phyloP scores from a whole-genome alignment of 2,113 vertebrate species.

The Pelvicachromis taeniatus region DNA sequence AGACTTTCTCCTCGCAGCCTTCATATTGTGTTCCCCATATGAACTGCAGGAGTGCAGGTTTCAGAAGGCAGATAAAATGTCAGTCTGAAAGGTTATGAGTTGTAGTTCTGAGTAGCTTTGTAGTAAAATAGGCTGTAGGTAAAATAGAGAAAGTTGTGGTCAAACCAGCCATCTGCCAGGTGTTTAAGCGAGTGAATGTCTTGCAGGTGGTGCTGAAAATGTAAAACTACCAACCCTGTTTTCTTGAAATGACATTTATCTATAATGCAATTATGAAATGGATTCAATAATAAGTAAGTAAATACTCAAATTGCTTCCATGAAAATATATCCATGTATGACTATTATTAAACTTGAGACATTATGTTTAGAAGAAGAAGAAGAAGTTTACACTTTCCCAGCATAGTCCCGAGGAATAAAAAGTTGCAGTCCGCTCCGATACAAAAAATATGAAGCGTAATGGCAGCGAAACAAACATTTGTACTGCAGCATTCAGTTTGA shows the following conservation, averaged over 20 bases:
- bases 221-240: not conserved
- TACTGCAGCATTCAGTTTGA: not conserved
- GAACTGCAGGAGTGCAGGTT: not conserved
- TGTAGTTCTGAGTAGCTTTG: not conserved
- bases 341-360: not conserved
- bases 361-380: not conserved
- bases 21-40: conserved; percentile 1
- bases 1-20: conserved; percentile 32
- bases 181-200: not conserved
- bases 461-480: not conserved
- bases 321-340: not conserved
- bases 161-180: not conserved
- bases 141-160: not conserved
- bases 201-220: not conserved
- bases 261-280: not conserved
- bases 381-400: not conserved
- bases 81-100: not conserved
- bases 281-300: not conserved
- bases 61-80: conserved; percentile 11
- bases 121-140: not conserved
- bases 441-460: not conserved
- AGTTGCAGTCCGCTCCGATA: not conserved
- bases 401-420: not conserved
- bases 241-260: not conserved
- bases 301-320: not conserved